Evolutionary conservation across 2,888 invertebrate genomes (phyloP), one percentile per base, ranked within the genome.

Genomic region (Ctenicera cuprea): DNA sequence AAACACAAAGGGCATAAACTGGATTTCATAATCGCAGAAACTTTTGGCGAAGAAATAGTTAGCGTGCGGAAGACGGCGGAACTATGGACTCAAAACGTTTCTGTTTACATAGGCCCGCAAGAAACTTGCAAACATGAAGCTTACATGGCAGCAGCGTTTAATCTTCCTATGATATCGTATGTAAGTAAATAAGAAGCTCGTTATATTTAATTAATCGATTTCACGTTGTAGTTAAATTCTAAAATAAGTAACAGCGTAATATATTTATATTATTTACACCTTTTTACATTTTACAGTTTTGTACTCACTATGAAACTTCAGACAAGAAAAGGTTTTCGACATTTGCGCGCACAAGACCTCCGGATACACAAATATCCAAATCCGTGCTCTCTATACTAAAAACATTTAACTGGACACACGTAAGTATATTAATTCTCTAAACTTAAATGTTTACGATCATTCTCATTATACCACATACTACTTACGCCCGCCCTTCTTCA

Each of bases 141-240:
- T 0, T 92, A 95, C 79, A 94, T 98, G 92, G 97, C 97, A 0
- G 94, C 97, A 0, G 94, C 97, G 48, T 97, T 97, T 88, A 97
- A 97, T 87, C 88, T 97, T 61, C 97, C 97, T 4, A 97, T 98
- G 97, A 94, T 97, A 84, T 97, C 97, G 79, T 97, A 97, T 85
- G 97, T 97, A 88, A 94, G 96, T 93, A 62, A 18, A 45, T 14
- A 5, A 18, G 1, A 18, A 14, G 12, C 9, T n/a, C 4, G 41
- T 14, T n/a, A 5, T 26, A 2, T 26, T 26, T 26, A 26, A n/a
- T n/a, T n/a, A n/a, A n/a, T n/a, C n/a, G n/a, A n/a, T n/a, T n/a
- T n/a, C n/a, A n/a, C n/a, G n/a, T n/a, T n/a, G n/a, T n/a, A n/a
- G n/a, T n/a, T n/a, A n/a, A n/a, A n/a, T n/a, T n/a, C n/a, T n/a